Conservation (phyloP, 1,140 invertebrate genomes). For the Helicoverpa zea region DNA sequence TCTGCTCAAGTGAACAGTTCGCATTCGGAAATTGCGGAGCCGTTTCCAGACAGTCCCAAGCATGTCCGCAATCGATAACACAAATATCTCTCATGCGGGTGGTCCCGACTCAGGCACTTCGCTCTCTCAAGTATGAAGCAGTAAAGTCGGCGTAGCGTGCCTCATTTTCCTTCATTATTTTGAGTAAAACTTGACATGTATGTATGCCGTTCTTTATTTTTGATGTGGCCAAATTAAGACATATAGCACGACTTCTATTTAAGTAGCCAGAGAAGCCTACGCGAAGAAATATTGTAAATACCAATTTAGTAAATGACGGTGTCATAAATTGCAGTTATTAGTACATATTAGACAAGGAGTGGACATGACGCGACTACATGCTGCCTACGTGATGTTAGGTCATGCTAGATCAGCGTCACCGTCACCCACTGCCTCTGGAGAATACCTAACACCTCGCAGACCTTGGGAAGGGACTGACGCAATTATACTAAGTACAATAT, state of each 20-base stretch:
- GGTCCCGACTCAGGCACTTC: background rate
- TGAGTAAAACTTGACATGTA: background rate
- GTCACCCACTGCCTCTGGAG: constrained; percentile 31
- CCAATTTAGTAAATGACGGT: constrained; percentile 18
- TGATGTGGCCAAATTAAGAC: background rate
- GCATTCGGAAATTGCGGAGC: constrained; percentile 31
- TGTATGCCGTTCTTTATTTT: background rate
- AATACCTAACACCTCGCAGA: constrained; percentile 38
- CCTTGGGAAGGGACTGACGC: constrained; percentile 43
- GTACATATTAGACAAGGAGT: constrained; percentile 28
- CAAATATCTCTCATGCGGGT: constrained; percentile 27
- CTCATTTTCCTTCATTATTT: background rate
- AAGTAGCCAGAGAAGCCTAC: constrained; percentile 21
- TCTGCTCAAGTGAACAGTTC: constrained; percentile 1
- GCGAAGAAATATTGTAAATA: constrained; percentile 32
- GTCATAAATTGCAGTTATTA: constrained; percentile 27
- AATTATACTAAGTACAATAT: constrained; percentile 4
- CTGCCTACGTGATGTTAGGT: constrained; percentile 44
- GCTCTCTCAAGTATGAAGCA: background rate
- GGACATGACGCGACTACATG: constrained; percentile 39
- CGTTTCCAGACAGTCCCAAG: constrained; percentile 13
- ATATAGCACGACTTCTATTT: background rate
- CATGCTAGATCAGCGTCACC: constrained; percentile 27
- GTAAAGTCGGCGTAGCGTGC: background rate
- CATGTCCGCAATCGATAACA: constrained; percentile 36